Evolutionary conservation across 2,888 invertebrate species (phyloP).

Genomic region (Charanyca ferruginea): DNA sequence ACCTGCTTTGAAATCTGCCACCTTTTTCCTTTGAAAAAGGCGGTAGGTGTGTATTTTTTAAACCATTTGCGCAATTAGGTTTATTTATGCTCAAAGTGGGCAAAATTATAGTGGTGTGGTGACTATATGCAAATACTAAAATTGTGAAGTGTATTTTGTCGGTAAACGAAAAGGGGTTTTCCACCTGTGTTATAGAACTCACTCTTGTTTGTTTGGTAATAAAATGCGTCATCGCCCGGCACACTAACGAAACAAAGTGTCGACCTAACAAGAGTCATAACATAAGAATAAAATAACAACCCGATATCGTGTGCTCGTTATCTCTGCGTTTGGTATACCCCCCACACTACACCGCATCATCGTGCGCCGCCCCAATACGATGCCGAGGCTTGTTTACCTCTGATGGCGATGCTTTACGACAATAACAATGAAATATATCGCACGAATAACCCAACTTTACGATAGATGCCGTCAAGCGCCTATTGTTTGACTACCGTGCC

Average conservation of each 20-base stretch:
- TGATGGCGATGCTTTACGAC: constrained; percentile 40
- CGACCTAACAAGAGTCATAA: constrained; percentile 79
- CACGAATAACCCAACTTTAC: constrained; percentile 41
- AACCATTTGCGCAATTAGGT: neutral
- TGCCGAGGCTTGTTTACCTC: constrained; percentile 53
- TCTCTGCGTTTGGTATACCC: constrained; percentile 72
- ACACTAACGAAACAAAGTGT: constrained; percentile 70
- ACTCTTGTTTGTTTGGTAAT: constrained; percentile 28
- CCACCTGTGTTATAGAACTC: neutral
- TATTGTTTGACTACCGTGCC: constrained; percentile 46
- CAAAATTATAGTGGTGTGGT: neutral
- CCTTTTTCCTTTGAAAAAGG: constrained; percentile 6
- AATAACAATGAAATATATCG: constrained; percentile 46
- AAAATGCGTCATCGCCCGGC: constrained; percentile 54
- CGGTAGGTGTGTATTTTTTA: neutral
- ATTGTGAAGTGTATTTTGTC: neutral
- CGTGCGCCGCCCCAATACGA: constrained; percentile 26
- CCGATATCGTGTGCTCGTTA: constrained; percentile 79
- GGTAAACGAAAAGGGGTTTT: constrained; percentile 22
- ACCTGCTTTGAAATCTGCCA: constrained; percentile 32
- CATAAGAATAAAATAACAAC: constrained; percentile 80
- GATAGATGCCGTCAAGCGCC: constrained; percentile 36
- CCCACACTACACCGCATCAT: constrained; percentile 54
- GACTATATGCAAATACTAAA: constrained; percentile 7
- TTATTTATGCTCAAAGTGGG: neutral